Base-by-base conservation (phyloP, 35 echinoderm and acorn worm genomes). In the Heliocidaris erythrogramma region DNA sequence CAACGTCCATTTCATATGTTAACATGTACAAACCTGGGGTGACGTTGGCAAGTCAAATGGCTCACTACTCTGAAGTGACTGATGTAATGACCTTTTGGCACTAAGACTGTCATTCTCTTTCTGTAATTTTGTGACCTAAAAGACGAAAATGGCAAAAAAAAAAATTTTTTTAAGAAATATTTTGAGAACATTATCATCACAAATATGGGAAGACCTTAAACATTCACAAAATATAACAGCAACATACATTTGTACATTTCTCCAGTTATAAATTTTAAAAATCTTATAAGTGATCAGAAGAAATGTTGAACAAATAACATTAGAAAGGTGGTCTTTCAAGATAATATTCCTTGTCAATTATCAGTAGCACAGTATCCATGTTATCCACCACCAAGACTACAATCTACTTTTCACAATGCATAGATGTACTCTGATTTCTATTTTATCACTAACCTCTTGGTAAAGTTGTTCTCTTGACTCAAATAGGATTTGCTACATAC, bases 71-170 rank as follows among this genome's bases (percentile, higher is more conserved):
- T 96, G 92, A 65, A 99, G 91, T 32, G 98, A 99, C 32, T 96
- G 47, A 87, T 99, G 98, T 30, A 97, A 90, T n/a, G 91, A 94
- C 92, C 96, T 95, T 90, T 99, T 99, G 27, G 94, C 95, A 96
- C 95, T 96, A 17, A 99, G 90, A 92, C 94, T 97, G 56, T 99
- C 97, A 86, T 99, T 99, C 92, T 97, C 96, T 31, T 93, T 95
- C 49, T 97, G 98, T 65, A 99, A 94, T 89, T 78, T 95, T 32
- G 30, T 78, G 85, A 99, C 98, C 98, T 99, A 59, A 32, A 65
- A 88, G 11, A 48, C 12, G 84, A 59, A 60, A 47, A 88, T 0
- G 35, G 11, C 31, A 47, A 42, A 17, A 30, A 69, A 86, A 27
- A 69, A 27, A 69, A 69, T 13, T 0, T 69, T 17, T 69, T n/a